phyloP scores from a whole-genome alignment of 2,113 vertebrate species.

The Acrocephalus kingi region DNA sequence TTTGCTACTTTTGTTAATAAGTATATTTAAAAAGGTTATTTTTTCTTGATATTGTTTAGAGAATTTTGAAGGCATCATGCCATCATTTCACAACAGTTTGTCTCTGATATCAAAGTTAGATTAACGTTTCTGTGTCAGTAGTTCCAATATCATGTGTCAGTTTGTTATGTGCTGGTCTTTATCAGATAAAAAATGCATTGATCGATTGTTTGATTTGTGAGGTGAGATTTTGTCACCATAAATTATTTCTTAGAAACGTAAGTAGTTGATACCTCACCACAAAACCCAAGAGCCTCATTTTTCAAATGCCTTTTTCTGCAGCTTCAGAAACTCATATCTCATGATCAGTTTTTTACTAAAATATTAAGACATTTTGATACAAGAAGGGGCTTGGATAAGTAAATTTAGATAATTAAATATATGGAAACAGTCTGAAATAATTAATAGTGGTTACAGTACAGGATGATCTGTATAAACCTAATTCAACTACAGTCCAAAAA shows the following conservation, averaged over 20 bases:
- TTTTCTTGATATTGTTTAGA: not conserved
- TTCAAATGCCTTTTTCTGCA: not conserved
- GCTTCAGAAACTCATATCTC: not conserved
- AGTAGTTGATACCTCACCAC: not conserved
- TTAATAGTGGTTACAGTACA: not conserved
- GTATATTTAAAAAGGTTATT: not conserved
- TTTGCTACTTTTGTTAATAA: not conserved
- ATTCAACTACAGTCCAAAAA: not conserved
- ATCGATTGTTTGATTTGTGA: not conserved
- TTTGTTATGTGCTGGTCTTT: not conserved
- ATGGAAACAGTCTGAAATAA: not conserved
- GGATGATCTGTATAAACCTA: not conserved
- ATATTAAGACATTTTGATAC: not conserved
- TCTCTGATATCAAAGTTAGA: not conserved
- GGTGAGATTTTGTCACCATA: not conserved
- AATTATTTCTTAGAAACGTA: not conserved
- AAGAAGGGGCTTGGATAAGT: not conserved
- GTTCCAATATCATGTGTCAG: not conserved
- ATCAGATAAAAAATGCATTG: not conserved
- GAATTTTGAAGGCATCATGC: not conserved
- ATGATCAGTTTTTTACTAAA: not conserved
- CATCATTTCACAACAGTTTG: not conserved
- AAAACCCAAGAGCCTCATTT: not conserved
- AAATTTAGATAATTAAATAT: not conserved
- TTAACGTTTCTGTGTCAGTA: not conserved